Percentiles rank a stretch among this genome's conserved stretches.
These are phyloP conservation scores for Drosophila longiperda DNA, from an alignment of 2,888 invertebrate species.

Conservation along the genomic window DNA sequence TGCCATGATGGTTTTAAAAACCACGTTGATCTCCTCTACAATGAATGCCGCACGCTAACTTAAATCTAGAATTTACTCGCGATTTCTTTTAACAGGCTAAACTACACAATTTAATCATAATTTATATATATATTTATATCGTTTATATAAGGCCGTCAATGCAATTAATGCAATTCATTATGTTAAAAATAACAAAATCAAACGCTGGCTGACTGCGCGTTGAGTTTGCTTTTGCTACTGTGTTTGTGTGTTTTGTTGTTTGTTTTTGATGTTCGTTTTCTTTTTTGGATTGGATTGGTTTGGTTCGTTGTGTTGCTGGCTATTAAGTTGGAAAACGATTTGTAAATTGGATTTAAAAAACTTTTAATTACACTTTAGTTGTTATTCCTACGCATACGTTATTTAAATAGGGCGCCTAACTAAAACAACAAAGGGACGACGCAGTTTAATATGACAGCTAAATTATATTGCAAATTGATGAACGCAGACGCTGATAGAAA, in stretches of 20 bases:
- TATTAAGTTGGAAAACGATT: conserved; percentile 56
- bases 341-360: conserved; percentile 48
- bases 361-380: conserved; percentile 54
- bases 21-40: conserved; percentile 45
- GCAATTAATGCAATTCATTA: conserved; percentile 71
- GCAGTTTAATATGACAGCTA: conserved; percentile 51
- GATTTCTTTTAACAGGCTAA: conserved; percentile 76
- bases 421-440: conserved; percentile 56
- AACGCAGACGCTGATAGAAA: conserved; percentile 34
- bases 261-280: conserved; percentile 21
- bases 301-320: conserved; percentile 66
- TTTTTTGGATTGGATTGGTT: conserved; percentile 74
- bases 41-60: conserved; percentile 42
- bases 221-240: conserved; percentile 43
- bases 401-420: conserved; percentile 52
- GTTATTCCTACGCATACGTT: conserved; percentile 39
- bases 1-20: conserved; percentile 66
- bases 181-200: conserved; percentile 68
- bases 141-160: conserved; percentile 78
- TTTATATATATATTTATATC: conserved; percentile 67
- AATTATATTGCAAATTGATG: conserved; percentile 62
- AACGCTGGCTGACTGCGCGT: conserved; percentile 66
- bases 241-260: conserved; percentile 21
- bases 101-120: conserved; percentile 69
- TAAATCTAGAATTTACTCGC: conserved; percentile 62